Percentiles rank a stretch among this genome's conserved stretches.
phyloP scores from a whole-genome alignment of 2,113 vertebrate genomes.

The Chaetodon trifascialis region DNA sequence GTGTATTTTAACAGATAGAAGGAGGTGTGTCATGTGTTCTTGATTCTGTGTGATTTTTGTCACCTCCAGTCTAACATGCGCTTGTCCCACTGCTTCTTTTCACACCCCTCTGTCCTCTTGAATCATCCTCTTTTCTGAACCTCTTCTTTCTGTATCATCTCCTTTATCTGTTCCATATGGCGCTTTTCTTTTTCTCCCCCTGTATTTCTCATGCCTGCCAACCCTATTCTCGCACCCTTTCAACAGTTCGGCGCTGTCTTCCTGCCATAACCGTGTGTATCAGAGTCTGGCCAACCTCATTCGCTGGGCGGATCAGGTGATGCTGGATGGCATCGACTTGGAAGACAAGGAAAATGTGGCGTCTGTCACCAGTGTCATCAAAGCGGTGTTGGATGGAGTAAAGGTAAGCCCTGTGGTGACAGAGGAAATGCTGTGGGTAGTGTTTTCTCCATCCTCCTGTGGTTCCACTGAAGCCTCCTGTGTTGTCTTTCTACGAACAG shows the following conservation, averaged over 20 bases:
- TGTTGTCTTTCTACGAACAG: constrained; percentile 74
- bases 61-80: constrained; percentile 26
- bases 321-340: constrained; percentile 95
- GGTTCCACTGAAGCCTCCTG: not conserved
- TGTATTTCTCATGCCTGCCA: not conserved
- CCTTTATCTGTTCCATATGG: not conserved
- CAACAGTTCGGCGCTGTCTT: constrained; percentile 92
- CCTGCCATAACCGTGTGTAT: constrained; percentile 96
- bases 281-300: constrained; percentile 98
- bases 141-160: not conserved
- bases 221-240: not conserved
- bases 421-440: not conserved
- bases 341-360: constrained; percentile 96
- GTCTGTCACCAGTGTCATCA: constrained; percentile 94
- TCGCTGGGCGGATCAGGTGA: constrained; percentile 98
- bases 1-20: constrained; percentile 15
- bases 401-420: constrained; percentile 85
- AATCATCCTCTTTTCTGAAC: constrained; percentile 20
- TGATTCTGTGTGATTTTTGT: constrained; percentile 14
- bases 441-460: not conserved
- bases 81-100: not conserved
- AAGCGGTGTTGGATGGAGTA: constrained; percentile 97
- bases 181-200: not conserved
- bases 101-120: not conserved
- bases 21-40: not conserved